Conservation (phyloP, 2,888 invertebrate genomes). For the Seira ritae region DNA sequence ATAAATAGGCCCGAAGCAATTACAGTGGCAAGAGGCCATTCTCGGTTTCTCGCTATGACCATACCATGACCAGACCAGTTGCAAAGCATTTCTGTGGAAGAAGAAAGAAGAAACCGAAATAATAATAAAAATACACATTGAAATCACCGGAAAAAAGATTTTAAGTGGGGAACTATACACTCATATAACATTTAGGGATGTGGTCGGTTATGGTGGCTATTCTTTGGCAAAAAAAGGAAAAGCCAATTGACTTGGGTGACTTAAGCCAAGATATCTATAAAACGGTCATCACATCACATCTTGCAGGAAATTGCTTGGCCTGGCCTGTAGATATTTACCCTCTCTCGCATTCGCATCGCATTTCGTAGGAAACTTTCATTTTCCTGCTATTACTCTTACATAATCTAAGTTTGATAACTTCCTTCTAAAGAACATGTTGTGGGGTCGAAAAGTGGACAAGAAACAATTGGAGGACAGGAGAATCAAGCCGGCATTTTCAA, state of each 20-base stretch:
- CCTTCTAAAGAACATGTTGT: background rate
- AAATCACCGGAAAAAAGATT: constrained; percentile 25
- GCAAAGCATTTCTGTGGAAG: background rate
- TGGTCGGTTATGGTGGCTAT: background rate
- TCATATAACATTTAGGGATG: background rate
- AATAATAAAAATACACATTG: constrained; percentile 56
- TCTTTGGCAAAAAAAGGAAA: constrained; percentile 3
- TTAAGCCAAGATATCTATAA: constrained; percentile 1
- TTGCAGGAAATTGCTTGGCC: background rate
- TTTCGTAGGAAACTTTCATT: background rate
- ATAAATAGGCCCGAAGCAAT: constrained; percentile 7
- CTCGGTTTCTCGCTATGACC: background rate
- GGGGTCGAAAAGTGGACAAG: background rate
- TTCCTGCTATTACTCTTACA: background rate
- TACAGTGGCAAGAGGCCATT: background rate
- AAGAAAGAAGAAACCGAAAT: constrained; percentile 11
- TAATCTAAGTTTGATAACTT: background rate
- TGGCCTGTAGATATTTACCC: too few species aligned
- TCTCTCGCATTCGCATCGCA: background rate
- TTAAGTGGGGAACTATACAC: background rate
- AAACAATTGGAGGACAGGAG: background rate
- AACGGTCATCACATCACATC: constrained; percentile 8
- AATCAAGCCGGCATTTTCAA: background rate
- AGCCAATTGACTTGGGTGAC: constrained; percentile 44
- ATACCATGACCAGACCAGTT: background rate